Evolutionary conservation across 2,888 invertebrate species (phyloP).

Genomic region (Oscheius sp.): DNA sequence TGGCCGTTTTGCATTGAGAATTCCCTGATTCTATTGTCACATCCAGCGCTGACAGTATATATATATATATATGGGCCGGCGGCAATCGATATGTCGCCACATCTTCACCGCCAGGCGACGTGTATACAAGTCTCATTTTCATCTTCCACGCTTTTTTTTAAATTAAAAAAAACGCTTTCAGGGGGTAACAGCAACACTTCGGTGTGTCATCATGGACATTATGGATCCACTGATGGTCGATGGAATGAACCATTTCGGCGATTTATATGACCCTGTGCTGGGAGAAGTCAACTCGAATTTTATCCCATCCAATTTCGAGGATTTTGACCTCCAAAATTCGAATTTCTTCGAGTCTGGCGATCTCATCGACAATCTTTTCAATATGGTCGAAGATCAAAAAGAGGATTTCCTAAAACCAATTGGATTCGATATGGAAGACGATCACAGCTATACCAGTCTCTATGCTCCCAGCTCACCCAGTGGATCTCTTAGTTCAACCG

Average conservation of each 20-base stretch:
- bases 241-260: not conserved
- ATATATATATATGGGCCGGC: not conserved
- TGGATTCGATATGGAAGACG: not conserved
- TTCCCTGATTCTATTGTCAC: not conserved
- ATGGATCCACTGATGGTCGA: constrained; percentile 11
- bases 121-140: not conserved
- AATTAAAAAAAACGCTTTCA: not conserved
- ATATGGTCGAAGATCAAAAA: not conserved
- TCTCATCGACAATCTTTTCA: constrained; percentile 11
- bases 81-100: constrained; percentile 10
- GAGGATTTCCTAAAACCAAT: not conserved
- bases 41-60: not conserved
- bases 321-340: not conserved
- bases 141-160: not conserved
- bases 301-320: not conserved
- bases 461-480: constrained; percentile 1
- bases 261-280: not conserved
- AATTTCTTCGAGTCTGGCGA: not conserved
- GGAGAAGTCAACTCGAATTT: too few species aligned
- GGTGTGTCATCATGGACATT: not conserved
- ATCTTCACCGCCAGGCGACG: not conserved
- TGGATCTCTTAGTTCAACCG: constrained; percentile 17
- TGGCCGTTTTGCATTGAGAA: not conserved
- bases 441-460: constrained; percentile 22
- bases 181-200: constrained; percentile 7